phyloP scores from a whole-genome alignment of 1,140 invertebrate species.

The Coenobita brevimanus region DNA sequence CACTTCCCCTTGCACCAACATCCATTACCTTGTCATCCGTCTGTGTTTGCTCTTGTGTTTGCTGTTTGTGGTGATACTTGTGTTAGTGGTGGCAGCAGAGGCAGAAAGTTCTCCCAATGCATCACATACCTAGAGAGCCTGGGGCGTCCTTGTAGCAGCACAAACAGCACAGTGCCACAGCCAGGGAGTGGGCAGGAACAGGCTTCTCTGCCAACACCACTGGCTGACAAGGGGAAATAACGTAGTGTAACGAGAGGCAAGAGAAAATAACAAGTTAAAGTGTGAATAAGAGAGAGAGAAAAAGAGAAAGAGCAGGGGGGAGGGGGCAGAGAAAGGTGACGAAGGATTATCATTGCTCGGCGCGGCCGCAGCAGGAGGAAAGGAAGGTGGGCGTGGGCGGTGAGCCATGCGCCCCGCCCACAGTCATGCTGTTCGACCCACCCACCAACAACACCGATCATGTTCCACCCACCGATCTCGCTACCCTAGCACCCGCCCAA shows the following conservation, averaged over 20 bases:
- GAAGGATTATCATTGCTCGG: conserved; percentile 15
- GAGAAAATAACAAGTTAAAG: not conserved
- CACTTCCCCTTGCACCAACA: conserved; percentile 14
- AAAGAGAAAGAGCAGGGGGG: conserved; percentile 1
- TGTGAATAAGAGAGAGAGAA: not conserved
- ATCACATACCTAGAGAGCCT: conserved; percentile 14
- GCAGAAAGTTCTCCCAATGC: conserved; percentile 6
- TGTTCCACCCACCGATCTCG: conserved; percentile 58
- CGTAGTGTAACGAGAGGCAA: not conserved
- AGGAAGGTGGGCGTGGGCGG: conserved; percentile 50
- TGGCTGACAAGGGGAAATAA: not conserved
- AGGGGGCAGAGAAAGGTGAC: conserved; percentile 15
- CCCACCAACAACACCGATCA: conserved; percentile 63
- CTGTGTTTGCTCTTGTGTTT: conserved; percentile 2
- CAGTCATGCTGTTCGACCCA: conserved; percentile 61
- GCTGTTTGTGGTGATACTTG: not conserved
- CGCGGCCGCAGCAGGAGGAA: not conserved
- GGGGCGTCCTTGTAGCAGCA: not conserved
- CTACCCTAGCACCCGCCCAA: conserved; percentile 61
- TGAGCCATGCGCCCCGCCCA: conserved; percentile 64
- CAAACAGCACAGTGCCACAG: not conserved
- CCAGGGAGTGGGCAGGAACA: conserved; percentile 32
- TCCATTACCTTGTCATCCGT: not conserved
- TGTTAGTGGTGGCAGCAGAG: conserved; percentile 24
- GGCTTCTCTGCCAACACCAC: conserved; percentile 18